Conservation (phyloP, 2,888 invertebrate species). For the Leptinotarsa haldemani region DNA sequence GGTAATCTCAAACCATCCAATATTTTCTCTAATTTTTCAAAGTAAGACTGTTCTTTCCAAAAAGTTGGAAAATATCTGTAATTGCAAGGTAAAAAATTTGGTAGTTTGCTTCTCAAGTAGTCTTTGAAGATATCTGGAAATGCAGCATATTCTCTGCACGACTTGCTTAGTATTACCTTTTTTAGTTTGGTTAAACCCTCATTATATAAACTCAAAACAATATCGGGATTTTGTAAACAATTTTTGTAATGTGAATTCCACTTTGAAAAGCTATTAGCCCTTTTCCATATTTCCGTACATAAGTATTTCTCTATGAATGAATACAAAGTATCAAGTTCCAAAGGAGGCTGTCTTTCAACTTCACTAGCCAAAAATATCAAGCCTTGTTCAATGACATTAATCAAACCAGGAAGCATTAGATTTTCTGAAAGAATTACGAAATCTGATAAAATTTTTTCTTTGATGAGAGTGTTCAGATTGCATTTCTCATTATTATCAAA, state of each 20-base stretch:
- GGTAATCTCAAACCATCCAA: constrained; percentile 72
- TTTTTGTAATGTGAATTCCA: constrained; percentile 64
- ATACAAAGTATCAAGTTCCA: constrained; percentile 71
- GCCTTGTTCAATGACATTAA: constrained; percentile 53
- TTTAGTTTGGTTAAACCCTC: constrained; percentile 74
- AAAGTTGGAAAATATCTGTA: constrained; percentile 76
- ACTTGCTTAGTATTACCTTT: constrained; percentile 71
- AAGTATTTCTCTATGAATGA: constrained; percentile 71
- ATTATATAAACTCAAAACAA: constrained; percentile 75
- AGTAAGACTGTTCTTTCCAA: constrained; percentile 70
- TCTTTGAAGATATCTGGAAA: constrained; percentile 75
- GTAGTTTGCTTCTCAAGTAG: constrained; percentile 66
- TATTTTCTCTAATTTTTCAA: constrained; percentile 67
- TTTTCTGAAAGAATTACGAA: constrained; percentile 53
- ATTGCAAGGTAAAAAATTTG: constrained; percentile 72
- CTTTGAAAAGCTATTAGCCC: constrained; percentile 65
- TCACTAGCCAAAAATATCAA: constrained; percentile 68
- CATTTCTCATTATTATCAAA: constrained; percentile 37
- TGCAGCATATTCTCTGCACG: constrained; percentile 71
- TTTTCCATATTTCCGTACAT: constrained; percentile 74
- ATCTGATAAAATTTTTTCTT: constrained; percentile 53
- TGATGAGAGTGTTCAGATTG: constrained; percentile 47
- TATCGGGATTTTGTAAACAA: constrained; percentile 70
- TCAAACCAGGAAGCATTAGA: constrained; percentile 44
- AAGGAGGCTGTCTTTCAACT: constrained; percentile 66